phyloP scores from a whole-genome alignment of 2,888 invertebrate species.

The Pterostichus madidus region DNA sequence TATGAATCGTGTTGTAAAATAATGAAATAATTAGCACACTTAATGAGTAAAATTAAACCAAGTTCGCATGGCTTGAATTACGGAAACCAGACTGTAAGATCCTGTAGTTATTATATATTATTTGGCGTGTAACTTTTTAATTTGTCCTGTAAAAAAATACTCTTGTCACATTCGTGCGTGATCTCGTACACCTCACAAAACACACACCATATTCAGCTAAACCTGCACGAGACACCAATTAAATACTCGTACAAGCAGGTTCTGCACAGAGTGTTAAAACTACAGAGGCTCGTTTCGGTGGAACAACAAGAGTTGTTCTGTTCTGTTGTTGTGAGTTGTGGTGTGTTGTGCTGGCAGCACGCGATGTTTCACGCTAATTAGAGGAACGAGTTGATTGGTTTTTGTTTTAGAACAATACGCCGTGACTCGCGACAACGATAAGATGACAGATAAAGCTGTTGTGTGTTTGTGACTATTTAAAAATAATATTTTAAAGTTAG shows the following conservation, averaged over 20 bases:
- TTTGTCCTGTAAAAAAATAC: constrained; percentile 24
- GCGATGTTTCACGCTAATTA: constrained; percentile 39
- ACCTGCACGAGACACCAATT: constrained; percentile 26
- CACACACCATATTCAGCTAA: background rate
- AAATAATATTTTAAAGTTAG: too few species aligned
- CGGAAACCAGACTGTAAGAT: background rate
- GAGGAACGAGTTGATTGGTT: constrained; percentile 38
- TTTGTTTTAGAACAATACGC: constrained; percentile 35
- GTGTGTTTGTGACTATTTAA: background rate
- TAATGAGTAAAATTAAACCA: constrained; percentile 13
- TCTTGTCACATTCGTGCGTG: constrained; percentile 26
- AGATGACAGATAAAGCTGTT: constrained; percentile 22
- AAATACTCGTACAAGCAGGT: constrained; percentile 1
- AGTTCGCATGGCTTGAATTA: constrained; percentile 20
- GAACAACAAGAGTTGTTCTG: constrained; percentile 1
- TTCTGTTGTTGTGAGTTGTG: background rate
- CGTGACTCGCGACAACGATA: constrained; percentile 15
- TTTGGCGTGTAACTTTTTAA: constrained; percentile 47
- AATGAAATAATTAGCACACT: constrained; percentile 16
- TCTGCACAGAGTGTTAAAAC: background rate
- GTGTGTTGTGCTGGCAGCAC: constrained; percentile 9
- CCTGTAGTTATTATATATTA: constrained; percentile 23
- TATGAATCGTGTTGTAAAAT: too few species aligned
- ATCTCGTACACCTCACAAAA: background rate
- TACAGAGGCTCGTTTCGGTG: constrained; percentile 6